Base-by-base conservation (phyloP, 2,888 invertebrate genomes). In the Neria commutata region DNA sequence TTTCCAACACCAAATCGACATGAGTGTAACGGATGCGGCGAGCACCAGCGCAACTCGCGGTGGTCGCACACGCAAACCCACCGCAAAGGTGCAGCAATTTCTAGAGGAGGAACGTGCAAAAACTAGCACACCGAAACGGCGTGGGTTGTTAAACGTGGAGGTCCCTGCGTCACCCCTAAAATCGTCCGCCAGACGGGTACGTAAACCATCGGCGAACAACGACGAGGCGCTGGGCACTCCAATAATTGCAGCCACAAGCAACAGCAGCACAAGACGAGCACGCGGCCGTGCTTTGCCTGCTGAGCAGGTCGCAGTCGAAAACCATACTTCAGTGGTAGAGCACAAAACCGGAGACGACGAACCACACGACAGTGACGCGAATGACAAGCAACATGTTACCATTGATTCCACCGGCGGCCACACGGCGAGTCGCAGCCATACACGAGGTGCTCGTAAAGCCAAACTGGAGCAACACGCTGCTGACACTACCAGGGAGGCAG, bases 71-170 rank as follows among this genome's bases (percentile, higher is more conserved):
- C 58, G 69, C 2, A 71, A 75, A 37, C 74, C 71, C 8, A 74
- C 73, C 3, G 67, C 64, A 21, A 73, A 72, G 50, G 73, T 71
- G 1, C 64, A 76, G 21, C 71, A 76, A 25, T 63, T 69, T 42
- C 49, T 69, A 10, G 68, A 69, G 29, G 42, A 42, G 21, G 42
- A 67, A 54, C 61, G 67, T 14, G 61, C 65, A 2, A 66, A 67
- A 57, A 63, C 67, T 3, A 62, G 60, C 48, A 62, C 67, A 4
- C 67, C 66, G 3, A 65, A 62, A 25, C 65, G 56, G 26, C 63
- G 63, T 45, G 57, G 47, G 14, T 29, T 63, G 24, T 47, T 64
- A 37, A 49, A 50, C 11, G 47, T 25, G 56, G 6, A 25, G 1
- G 4, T 14, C 8, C 8, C 37, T 37, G 29, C 29, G 11, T 8